Evolutionary conservation across 53 echinoderm and acorn worm species (phyloP).

Genomic region (Glandiceps talaboti): DNA sequence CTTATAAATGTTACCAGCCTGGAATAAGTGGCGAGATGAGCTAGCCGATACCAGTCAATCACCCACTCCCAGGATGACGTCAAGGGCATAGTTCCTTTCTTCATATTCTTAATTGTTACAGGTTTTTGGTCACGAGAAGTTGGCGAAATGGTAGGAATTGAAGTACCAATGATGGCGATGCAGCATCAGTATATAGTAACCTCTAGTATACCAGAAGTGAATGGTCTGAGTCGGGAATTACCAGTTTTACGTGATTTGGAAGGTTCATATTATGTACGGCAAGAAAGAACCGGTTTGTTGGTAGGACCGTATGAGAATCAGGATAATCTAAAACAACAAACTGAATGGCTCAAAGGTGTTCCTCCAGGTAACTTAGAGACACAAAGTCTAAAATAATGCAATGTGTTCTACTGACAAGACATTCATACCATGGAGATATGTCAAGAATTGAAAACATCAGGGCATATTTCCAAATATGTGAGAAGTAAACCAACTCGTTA

Average conservation of each 20-base stretch:
- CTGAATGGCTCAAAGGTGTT: constrained; percentile 73
- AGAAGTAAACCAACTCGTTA: too few relatives aligned
- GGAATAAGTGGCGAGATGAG: too few relatives aligned
- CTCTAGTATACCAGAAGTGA: constrained; percentile 84
- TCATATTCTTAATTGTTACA: constrained; percentile 10
- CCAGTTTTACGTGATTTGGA: constrained; percentile 92
- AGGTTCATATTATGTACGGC: constrained; percentile 75
- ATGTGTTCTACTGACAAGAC: too few relatives aligned
- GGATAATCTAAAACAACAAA: constrained; percentile 70
- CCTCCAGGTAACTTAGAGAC: constrained; percentile 77
- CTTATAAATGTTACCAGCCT: too few relatives aligned
- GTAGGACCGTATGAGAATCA: constrained; percentile 82
- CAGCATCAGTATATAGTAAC: constrained; percentile 96
- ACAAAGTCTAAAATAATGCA: too few relatives aligned
- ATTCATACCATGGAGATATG: too few relatives aligned
- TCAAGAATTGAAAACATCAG: too few relatives aligned
- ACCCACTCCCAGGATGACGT: too few relatives aligned
- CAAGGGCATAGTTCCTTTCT: too few relatives aligned
- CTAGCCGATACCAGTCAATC: too few relatives aligned
- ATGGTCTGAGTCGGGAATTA: constrained; percentile 51
- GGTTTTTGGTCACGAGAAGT: constrained; percentile 92
- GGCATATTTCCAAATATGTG: too few relatives aligned
- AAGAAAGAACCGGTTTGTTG: constrained; percentile 79
- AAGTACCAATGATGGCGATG: constrained; percentile 67
- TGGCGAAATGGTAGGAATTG: constrained; percentile 50